Evolutionary conservation across 1,140 invertebrate genomes (phyloP), one percentile per base, ranked within the genome.

Genomic region (Drosophila nebulosa): DNA sequence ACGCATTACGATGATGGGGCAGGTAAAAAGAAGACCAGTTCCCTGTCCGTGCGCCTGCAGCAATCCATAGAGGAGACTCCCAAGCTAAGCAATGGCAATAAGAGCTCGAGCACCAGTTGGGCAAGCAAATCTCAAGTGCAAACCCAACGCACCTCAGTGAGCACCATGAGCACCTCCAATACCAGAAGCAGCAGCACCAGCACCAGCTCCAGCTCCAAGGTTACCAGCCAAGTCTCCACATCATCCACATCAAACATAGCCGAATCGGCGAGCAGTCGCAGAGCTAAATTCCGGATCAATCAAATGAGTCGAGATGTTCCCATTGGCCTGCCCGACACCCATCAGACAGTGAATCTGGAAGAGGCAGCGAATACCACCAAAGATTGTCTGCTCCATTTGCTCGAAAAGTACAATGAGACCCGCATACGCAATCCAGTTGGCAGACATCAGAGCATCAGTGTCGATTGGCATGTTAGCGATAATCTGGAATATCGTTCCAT

Each of bases 361-460:
- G 93, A 94, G 81, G 94, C 93, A 24, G 93, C 93, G 5, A 94
- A 94, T 65, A 94, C 94, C 68, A 95, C 95, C 7, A 96, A 96
- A 90, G 94, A 96, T 85, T 92, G 96, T 16, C 86, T 96, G 26
- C 81, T 96, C 16, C 94, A 95, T 90, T 90, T 96, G 42, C 85
- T 96, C 30, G 94, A 95, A 61, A 95, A 96, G 89, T 96, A 95
- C 94, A 95, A 95, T 1, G 94, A 95, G 51, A 92, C 81, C 1
- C 83, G 91, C 26, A 74, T 73, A 16, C 79, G 79, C 27, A 91
- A 90, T 71, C 84, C 86, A 0, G 26, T 90, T 46, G 81, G 78
- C 0, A 53, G 90, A 1, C 90, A 91, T 64, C 90, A 91, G 55
- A 91, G 90, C 74, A 91, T 91, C 27, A 90, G 90, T 36, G 84